A percentile compares a stretch with the other conserved stretches of the same genome.
These are phyloP conservation scores for Lichenostomus cassidix DNA, from an alignment of 2,113 vertebrate species.

Conservation along the genomic window DNA sequence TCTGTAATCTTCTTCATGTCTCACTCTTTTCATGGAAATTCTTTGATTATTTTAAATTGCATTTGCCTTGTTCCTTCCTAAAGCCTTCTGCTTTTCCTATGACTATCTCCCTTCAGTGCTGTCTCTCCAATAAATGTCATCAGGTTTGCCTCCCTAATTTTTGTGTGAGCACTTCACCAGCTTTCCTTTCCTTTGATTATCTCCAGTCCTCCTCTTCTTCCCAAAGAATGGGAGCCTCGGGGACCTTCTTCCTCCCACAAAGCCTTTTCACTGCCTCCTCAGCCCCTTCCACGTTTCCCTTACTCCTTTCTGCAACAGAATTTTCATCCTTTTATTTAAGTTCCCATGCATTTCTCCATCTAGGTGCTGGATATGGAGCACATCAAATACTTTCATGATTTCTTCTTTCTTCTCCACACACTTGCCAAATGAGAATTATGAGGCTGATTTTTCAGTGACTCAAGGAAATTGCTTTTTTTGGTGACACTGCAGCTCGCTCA, in stretches of 20 bases:
- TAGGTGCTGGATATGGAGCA: background rate
- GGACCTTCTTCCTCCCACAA: background rate
- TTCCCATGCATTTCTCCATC: background rate
- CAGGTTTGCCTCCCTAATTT: background rate
- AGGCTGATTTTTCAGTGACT: background rate
- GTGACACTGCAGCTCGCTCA: background rate
- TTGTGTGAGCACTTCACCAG: background rate
- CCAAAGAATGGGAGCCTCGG: background rate
- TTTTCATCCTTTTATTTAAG: background rate
- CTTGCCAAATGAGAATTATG: background rate
- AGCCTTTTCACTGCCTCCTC: background rate
- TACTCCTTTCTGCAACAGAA: background rate
- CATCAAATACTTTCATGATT: background rate
- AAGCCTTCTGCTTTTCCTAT: background rate
- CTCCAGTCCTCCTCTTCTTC: background rate
- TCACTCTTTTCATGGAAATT: background rate
- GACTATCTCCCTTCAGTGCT: background rate
- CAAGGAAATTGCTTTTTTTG: background rate
- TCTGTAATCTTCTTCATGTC: background rate
- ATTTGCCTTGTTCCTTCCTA: background rate
- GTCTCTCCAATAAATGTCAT: background rate
- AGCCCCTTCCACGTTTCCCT: background rate
- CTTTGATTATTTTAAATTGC: background rate
- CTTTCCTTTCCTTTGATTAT: background rate
- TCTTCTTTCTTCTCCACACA: background rate